phyloP scores from a whole-genome alignment of 2,113 vertebrate genomes.

The Stictonetta naevosa region DNA sequence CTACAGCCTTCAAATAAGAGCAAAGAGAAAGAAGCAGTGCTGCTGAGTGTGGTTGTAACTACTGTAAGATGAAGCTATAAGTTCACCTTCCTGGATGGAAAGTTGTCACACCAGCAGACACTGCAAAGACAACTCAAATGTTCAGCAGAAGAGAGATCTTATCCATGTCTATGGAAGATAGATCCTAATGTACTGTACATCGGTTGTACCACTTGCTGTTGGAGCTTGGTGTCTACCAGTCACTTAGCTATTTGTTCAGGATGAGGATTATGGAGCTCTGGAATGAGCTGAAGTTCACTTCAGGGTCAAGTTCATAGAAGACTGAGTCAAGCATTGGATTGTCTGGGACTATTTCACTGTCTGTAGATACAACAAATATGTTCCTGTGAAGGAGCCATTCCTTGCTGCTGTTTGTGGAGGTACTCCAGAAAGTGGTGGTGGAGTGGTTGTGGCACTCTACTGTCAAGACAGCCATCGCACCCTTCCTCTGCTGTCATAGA shows the following conservation, averaged over 20 bases:
- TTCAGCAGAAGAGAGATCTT: not conserved
- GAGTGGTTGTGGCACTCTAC: not conserved
- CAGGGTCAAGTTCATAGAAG: not conserved
- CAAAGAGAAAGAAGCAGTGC: not conserved
- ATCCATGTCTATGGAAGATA: not conserved
- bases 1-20: not conserved
- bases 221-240: not conserved
- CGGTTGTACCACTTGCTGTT: not conserved
- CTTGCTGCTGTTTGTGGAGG: not conserved
- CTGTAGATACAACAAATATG: not conserved
- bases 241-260: not conserved
- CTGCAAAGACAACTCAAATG: not conserved
- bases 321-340: not conserved
- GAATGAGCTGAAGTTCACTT: not conserved
- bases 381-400: not conserved
- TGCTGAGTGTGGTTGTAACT: not conserved
- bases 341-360: not conserved
- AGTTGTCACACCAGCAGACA: not conserved
- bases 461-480: not conserved
- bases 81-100: not conserved
- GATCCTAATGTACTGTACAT: not conserved
- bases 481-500: not conserved
- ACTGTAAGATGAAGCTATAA: not conserved
- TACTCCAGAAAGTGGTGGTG: not conserved
- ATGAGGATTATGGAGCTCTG: not conserved